These are phyloP conservation scores for Megalopta genalis DNA, from an alignment of 1,140 invertebrate species.

Conservation along the genomic window DNA sequence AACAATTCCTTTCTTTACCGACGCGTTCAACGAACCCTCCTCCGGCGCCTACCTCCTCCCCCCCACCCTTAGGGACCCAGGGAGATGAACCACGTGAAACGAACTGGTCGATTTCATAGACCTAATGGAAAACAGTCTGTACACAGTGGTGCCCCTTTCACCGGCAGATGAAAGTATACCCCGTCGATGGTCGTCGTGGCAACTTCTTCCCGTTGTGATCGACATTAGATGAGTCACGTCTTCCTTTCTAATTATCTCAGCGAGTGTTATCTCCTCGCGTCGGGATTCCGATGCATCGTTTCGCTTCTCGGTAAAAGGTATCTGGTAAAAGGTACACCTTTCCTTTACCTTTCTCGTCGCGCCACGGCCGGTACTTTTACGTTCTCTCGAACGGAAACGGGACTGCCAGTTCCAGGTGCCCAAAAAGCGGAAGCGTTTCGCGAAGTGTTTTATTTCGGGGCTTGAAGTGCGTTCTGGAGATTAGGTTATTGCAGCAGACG, in stretches of 20 bases:
- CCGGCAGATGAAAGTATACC: slow-evolving; percentile 38
- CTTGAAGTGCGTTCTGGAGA: too few relatives aligned
- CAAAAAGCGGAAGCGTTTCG: too few relatives aligned
- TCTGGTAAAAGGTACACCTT: too few relatives aligned
- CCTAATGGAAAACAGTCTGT: slow-evolving; percentile 20
- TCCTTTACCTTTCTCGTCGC: background rate
- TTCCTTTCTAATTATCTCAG: slow-evolving; percentile 9
- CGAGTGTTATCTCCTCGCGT: slow-evolving; percentile 9
- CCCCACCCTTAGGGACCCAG: background rate
- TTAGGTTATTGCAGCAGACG: too few relatives aligned
- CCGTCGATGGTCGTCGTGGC: slow-evolving; percentile 27
- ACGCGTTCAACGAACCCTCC: slow-evolving; percentile 18
- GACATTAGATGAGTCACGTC: background rate
- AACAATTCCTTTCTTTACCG: slow-evolving; percentile 31
- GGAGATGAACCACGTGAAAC: slow-evolving; percentile 33
- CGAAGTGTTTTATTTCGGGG: too few relatives aligned
- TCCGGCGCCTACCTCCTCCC: too few relatives aligned
- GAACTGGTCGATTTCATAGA: slow-evolving; percentile 30
- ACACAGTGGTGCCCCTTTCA: background rate
- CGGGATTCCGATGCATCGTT: background rate
- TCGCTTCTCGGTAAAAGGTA: background rate
- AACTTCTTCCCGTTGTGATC: background rate
- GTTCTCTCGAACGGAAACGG: too few relatives aligned
- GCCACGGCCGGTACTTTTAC: too few relatives aligned
- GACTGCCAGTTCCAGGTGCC: too few relatives aligned